These are phyloP conservation scores for Conistra vaccinii DNA, from an alignment of 2,888 invertebrate species.

Conservation along the genomic window DNA sequence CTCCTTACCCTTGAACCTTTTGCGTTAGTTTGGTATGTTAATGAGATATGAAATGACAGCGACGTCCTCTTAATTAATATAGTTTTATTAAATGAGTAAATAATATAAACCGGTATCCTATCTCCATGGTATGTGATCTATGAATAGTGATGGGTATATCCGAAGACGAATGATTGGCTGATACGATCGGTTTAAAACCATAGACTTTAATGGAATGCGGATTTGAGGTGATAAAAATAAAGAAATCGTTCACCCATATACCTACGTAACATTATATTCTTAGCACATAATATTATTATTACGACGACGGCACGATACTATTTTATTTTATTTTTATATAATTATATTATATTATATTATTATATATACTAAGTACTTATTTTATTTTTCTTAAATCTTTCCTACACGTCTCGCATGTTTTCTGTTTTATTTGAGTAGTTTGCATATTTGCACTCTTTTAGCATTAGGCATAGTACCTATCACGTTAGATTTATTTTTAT, in stretches of 20 bases:
- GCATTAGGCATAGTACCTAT: not conserved
- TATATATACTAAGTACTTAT: too few species aligned
- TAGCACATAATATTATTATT: constrained; percentile 35
- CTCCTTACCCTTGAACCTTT: constrained; percentile 24
- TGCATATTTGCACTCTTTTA: constrained; percentile 12
- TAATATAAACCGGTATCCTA: constrained; percentile 62
- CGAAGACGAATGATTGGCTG: constrained; percentile 29
- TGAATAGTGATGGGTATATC: constrained; percentile 57
- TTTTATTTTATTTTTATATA: constrained; percentile 30
- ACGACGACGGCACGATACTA: constrained; percentile 12
- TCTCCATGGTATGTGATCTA: constrained; percentile 60
- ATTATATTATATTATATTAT: too few species aligned
- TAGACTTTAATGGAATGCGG: constrained; percentile 70
- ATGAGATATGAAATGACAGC: constrained; percentile 27
- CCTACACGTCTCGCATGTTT: not conserved
- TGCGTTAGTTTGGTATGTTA: constrained; percentile 24
- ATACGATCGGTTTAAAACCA: constrained; percentile 62
- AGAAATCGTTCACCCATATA: constrained; percentile 52
- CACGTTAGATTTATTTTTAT: not conserved
- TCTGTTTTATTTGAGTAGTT: constrained; percentile 18
- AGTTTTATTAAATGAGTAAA: constrained; percentile 51
- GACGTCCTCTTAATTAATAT: constrained; percentile 42
- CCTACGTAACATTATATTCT: constrained; percentile 49
- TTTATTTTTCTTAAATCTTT: constrained; percentile 26
- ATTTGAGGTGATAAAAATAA: constrained; percentile 56